Percentiles rank a stretch among this genome's conserved stretches.
These are phyloP conservation scores for Micromussa lordhowensis DNA, from an alignment of 92 coral and sea anemone genomes.

Conservation along the genomic window DNA sequence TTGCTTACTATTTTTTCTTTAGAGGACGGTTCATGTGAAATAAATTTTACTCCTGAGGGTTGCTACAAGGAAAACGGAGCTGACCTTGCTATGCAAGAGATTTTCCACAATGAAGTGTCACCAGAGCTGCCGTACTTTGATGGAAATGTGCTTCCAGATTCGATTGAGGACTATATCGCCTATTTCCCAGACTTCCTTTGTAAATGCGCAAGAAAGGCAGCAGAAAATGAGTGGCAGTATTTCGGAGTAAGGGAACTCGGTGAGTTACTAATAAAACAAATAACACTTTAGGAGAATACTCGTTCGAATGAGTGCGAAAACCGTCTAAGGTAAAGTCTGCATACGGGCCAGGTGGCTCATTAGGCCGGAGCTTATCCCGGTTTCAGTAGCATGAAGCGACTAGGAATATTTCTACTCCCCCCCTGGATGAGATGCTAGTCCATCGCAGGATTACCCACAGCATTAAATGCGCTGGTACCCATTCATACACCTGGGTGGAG, in stretches of 20 bases:
- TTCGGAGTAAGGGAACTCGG: constrained; percentile 69
- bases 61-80: constrained; percentile 57
- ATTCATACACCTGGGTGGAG: too few species aligned
- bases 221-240: constrained; percentile 26
- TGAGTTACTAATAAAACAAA: constrained; percentile 9
- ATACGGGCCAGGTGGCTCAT: too few species aligned
- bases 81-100: constrained; percentile 31
- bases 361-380: too few species aligned
- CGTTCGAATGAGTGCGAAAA: too few species aligned
- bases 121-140: constrained; percentile 37
- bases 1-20: neutral
- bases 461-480: too few species aligned
- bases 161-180: constrained; percentile 11
- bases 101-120: constrained; percentile 37
- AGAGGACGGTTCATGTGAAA: constrained; percentile 50
- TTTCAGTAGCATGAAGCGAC: too few species aligned
- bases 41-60: constrained; percentile 40
- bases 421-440: too few species aligned
- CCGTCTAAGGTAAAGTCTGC: too few species aligned
- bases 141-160: constrained; percentile 28
- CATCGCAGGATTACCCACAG: too few species aligned
- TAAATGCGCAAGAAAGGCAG: constrained; percentile 61
- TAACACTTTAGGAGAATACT: too few species aligned
- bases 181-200: constrained; percentile 64
- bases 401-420: too few species aligned